Conservation (phyloP, 2,888 invertebrate species). For the Dorcus parallelipipedus region DNA sequence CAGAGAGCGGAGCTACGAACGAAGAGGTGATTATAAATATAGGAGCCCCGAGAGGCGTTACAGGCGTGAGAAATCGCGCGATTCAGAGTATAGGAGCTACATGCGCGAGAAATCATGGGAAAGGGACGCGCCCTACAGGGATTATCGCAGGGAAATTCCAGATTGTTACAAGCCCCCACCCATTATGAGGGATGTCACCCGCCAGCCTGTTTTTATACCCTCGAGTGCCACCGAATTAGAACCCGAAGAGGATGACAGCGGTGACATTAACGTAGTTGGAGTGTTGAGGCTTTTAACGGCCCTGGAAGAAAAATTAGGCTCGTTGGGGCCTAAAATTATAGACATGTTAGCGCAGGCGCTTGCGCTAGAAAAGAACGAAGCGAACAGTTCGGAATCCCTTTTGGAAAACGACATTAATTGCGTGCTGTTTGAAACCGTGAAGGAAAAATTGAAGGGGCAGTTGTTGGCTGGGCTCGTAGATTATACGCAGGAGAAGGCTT, state of each 20-base stretch:
- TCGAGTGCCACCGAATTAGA: constrained; percentile 6
- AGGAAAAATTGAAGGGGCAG: constrained; percentile 80
- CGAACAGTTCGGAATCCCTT: constrained; percentile 73
- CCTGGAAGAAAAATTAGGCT: constrained; percentile 79
- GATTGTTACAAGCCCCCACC: constrained; percentile 40
- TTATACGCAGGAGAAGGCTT: constrained; percentile 63
- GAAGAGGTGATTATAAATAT: constrained; percentile 10
- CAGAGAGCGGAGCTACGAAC: constrained; percentile 22
- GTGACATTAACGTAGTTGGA: constrained; percentile 58
- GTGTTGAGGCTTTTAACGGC: constrained; percentile 75
- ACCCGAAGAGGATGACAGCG: constrained; percentile 37
- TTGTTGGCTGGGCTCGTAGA: constrained; percentile 63
- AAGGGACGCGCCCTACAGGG: constrained; percentile 18
- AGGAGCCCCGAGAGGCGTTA: constrained; percentile 12
- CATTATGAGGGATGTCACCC: constrained; percentile 40
- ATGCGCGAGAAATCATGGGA: constrained; percentile 14
- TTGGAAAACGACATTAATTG: constrained; percentile 69
- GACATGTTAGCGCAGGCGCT: constrained; percentile 74
- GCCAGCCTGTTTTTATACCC: constrained; percentile 32
- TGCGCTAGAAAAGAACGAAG: constrained; percentile 70
- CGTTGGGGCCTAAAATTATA: constrained; percentile 75
- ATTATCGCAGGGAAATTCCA: constrained; percentile 21
- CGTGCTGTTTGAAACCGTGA: constrained; percentile 78
- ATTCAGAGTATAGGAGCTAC: constrained; percentile 7
- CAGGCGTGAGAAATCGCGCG: constrained; percentile 2